Evolutionary conservation across 2,888 invertebrate species (phyloP), one percentile per base, ranked within the genome.

Genomic region (Oeneis ivallda): DNA sequence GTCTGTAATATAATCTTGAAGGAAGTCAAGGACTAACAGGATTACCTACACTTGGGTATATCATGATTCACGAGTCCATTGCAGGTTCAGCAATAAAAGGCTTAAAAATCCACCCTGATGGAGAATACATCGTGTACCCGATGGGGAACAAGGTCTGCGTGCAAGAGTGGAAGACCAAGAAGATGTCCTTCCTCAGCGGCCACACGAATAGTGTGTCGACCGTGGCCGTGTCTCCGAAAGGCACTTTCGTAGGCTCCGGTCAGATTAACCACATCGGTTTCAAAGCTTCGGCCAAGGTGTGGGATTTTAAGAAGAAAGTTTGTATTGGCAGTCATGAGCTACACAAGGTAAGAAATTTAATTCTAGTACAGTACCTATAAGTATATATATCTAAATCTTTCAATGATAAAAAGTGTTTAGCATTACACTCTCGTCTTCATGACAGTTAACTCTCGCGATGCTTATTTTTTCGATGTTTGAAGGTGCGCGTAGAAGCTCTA

Each of bases 241-340:
- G 98, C 32, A 94, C 94, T 26, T 96, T 94, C 76, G 90, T 98
- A 47, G 98, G 97, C 6, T 97, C 98, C 0, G 98, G 98, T 0
- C 98, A 98, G 86, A 94, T 96, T 47, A 98, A 96, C 79, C 96
- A 97, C 79, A 96, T 97, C 84, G 98, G 98, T 5, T 98, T 98
- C 82, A 96, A 96, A 83, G 95, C 98, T 0, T 93, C 94, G 65
- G 95, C 97, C 0, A 97, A 97, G 71, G 85, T 98, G 15, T 98
- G 98, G 98, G 94, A 97, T 79, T 98, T 95, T 79, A 92, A 94
- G 13, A 93, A 92, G 59, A 93, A 93, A 70, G 85, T 85, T 41
- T 88, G 94, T 68, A 79, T 96, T 41, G 93, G 94, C 0, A 94
- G 94, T 60, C 95, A 98, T 83, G 95, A 96, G 79, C 87, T 97